Conservation (phyloP, 2,113 vertebrate species). For the Sakesphorus luctuosus region DNA sequence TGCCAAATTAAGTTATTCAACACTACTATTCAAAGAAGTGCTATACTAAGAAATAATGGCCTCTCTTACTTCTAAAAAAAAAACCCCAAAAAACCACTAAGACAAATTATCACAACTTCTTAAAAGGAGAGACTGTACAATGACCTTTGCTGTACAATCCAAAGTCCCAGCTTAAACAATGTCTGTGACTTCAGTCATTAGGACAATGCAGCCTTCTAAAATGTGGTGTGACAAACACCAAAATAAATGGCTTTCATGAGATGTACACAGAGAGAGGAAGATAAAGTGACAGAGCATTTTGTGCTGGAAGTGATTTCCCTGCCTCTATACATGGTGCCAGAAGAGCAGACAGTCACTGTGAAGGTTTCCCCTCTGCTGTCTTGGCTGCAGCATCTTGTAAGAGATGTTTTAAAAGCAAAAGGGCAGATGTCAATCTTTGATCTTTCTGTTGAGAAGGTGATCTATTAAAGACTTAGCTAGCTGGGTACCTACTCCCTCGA, state of each 20-base stretch:
- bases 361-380: not conserved
- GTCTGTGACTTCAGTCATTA: not conserved
- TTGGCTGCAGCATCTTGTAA: not conserved
- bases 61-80: not conserved
- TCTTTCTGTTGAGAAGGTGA: not conserved
- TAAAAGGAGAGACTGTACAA: not conserved
- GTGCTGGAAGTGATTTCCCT: not conserved
- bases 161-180: not conserved
- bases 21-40: not conserved
- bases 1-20: conserved; percentile 9
- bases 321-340: not conserved
- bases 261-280: not conserved
- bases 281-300: not conserved
- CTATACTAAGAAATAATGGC: not conserved
- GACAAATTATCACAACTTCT: not conserved
- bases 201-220: not conserved
- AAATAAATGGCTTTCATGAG: not conserved
- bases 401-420: conserved; percentile 17
- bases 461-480: conserved; percentile 18
- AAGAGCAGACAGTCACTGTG: not conserved
- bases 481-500: not conserved
- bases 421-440: conserved; percentile 34
- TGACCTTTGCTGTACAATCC: not conserved
- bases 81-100: not conserved
- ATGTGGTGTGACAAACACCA: not conserved